Conservation (phyloP, 2,888 invertebrate species). For the Pogonocherus hispidulus region DNA sequence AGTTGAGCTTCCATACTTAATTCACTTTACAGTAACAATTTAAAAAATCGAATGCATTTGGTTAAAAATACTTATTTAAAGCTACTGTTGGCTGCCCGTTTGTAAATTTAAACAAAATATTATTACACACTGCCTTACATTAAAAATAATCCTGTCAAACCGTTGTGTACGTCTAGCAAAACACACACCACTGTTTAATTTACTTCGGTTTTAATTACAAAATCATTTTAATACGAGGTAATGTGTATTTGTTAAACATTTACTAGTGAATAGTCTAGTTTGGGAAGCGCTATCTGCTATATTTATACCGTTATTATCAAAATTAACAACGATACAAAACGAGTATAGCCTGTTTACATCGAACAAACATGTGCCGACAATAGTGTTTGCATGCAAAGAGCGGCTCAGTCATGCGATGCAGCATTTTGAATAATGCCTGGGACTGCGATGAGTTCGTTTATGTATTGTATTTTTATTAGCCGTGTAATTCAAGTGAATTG, state of each 20-base stretch:
- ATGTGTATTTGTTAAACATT: conserved; percentile 30
- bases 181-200: conserved; percentile 10
- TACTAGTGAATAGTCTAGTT: conserved; percentile 7
- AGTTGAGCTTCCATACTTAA: no score
- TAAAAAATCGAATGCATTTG: no score
- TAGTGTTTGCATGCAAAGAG: conserved; percentile 3
- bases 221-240: conserved; percentile 26
- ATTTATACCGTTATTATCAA: conserved; percentile 41
- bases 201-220: conserved; percentile 29
- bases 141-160: conserved; percentile 15
- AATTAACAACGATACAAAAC: conserved; percentile 45
- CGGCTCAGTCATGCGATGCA: background rate
- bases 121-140: background rate
- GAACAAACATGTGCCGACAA: conserved; percentile 40
- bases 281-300: conserved; percentile 8
- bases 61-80: no score
- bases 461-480: no score
- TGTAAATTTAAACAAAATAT: conserved; percentile 5
- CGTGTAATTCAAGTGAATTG: no score
- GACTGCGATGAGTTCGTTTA: background rate
- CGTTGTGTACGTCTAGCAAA: conserved; percentile 5
- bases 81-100: no score
- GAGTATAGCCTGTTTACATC: conserved; percentile 42
- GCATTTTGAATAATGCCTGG: background rate
- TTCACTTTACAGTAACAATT: no score